phyloP scores from a whole-genome alignment of 1,140 invertebrate species.

The Pseudomyrmex cubaensis region DNA sequence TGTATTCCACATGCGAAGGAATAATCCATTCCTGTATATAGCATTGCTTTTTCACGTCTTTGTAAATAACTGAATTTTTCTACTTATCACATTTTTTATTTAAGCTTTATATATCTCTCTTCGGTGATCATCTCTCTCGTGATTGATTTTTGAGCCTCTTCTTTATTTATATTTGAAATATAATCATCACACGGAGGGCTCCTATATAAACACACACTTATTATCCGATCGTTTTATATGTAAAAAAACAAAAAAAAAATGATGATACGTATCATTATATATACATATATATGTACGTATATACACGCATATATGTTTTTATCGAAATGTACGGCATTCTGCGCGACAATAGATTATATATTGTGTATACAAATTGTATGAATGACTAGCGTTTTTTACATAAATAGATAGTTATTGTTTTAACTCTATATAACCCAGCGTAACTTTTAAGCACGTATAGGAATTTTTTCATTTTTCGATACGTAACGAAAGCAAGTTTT shows the following conservation, averaged over 20 bases:
- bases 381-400: constrained; percentile 64
- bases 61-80: constrained; percentile 70
- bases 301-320: constrained; percentile 61
- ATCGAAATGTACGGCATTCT: constrained; percentile 68
- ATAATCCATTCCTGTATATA: constrained; percentile 68
- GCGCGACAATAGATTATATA: constrained; percentile 63
- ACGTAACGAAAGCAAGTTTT: background rate
- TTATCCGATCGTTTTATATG: constrained; percentile 49
- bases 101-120: background rate
- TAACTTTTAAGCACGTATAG: constrained; percentile 39
- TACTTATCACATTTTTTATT: constrained; percentile 44
- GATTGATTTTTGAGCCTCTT: constrained; percentile 74
- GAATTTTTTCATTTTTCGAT: constrained; percentile 7
- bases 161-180: constrained; percentile 25
- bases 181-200: constrained; percentile 26
- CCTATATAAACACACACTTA: constrained; percentile 14
- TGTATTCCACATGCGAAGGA: constrained; percentile 55
- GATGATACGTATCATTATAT: constrained; percentile 44
- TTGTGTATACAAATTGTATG: constrained; percentile 66
- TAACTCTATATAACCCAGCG: constrained; percentile 48
- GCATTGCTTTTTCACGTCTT: constrained; percentile 68
- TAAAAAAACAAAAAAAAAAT: constrained; percentile 19
- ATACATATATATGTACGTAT: constrained; percentile 58
- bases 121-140: constrained; percentile 25
- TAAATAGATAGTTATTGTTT: constrained; percentile 61